Evolutionary conservation across 2,797 vertebrate genomes (phyloP), one percentile per base, ranked within the genome.

Genomic region (Tadarida brasiliensis): DNA sequence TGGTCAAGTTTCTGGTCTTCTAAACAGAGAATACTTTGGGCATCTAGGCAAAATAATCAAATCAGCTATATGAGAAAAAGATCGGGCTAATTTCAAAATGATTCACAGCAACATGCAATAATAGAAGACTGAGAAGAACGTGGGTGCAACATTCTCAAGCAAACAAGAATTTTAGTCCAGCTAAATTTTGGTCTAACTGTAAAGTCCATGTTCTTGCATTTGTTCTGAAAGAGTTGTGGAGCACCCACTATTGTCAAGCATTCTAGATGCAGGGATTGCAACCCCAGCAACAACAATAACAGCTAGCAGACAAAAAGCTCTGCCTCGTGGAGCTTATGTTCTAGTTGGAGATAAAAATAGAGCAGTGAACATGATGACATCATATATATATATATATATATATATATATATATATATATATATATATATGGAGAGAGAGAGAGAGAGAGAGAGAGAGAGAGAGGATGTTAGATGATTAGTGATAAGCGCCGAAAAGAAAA

Each of bases 231-330:
- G 47, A 44, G 47, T 39, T 51, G 63, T 8, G 3, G 8, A 90
- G 5, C 2, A 10, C 1, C 14, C 30, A 39, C 11, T n/a, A 2
- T 20, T 11, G 2, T 6, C 8, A 12, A 22, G 1, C 7, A 5
- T 71, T 39, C 47, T 35, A 14, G 3, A 17, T 57, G 4, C 26
- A 82, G 7, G n/a, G 6, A 14, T 30, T 19, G 14, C 1, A 51
- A 35, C 0, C 30, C 19, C 68, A 68, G 5, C 7, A 35, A 59
- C 1, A 11, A 5, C 3, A 47, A 2, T 10, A 49, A 12, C 3
- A 49, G 17, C 20, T 15, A 82, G 30, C 2, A 73, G 33, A 51
- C 24, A 39, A 28, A 47, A 39, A 33, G 2, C 5, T n/a, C 39
- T 83, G n/a, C 5, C 8, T 47, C 39, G 0, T 2, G 1, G 3